These are phyloP conservation scores for Astropecten irregularis DNA, from an alignment of 53 echinoderm and acorn worm species.

Conservation along the genomic window DNA sequence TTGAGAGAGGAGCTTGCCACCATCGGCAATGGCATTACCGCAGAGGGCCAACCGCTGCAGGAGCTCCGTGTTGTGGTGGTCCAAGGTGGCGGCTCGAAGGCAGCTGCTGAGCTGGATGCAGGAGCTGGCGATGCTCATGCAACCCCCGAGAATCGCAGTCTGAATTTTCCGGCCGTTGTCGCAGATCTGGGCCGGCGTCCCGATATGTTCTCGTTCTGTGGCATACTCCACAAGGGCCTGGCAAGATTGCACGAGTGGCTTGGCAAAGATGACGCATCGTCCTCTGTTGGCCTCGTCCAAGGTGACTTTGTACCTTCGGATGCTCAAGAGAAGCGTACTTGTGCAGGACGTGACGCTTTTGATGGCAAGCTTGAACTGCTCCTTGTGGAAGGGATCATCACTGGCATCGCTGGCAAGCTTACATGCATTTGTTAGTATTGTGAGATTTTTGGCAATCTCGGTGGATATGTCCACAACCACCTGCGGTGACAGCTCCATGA, in stretches of 20 bases:
- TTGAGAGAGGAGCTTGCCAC: constrained; percentile 81
- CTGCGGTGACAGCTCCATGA: constrained; percentile 81
- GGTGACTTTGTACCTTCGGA: constrained; percentile 78
- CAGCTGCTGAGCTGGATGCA: constrained; percentile 81
- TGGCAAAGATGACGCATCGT: constrained; percentile 85
- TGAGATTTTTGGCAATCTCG: constrained; percentile 84
- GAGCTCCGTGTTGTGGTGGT: constrained; percentile 68
- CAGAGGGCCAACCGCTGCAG: constrained; percentile 71
- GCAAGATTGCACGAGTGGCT: constrained; percentile 94
- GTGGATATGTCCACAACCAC: constrained; percentile 85
- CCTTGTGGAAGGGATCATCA: constrained; percentile 92
- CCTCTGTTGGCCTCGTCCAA: constrained; percentile 80
- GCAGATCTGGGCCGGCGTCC: constrained; percentile 75
- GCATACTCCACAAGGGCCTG: constrained; percentile 93
- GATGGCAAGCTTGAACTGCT: constrained; percentile 88
- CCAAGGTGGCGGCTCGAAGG: constrained; percentile 74
- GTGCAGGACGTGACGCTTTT: constrained; percentile 95
- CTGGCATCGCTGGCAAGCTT: constrained; percentile 96
- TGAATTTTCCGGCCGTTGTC: constrained; percentile 78
- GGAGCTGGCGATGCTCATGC: constrained; percentile 96
- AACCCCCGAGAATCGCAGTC: constrained; percentile 86
- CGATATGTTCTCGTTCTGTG: constrained; percentile 90
- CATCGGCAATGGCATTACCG: constrained; percentile 83
- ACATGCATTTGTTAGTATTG: constrained; percentile 81
- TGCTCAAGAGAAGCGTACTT: constrained; percentile 78